Conservation (phyloP, 2,888 invertebrate genomes). For the Tetropium fuscum region DNA sequence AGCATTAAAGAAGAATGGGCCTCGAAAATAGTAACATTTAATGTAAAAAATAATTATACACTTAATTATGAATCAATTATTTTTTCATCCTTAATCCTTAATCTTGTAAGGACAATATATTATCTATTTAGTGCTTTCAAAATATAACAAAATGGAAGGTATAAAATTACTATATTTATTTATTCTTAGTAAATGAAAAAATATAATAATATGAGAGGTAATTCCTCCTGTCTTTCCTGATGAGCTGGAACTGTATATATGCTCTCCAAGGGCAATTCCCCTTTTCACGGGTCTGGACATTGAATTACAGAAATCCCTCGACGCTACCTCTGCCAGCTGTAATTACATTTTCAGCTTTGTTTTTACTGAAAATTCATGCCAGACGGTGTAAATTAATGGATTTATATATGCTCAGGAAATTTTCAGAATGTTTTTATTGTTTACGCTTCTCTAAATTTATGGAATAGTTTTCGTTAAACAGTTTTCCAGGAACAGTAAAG, state of each 20-base stretch:
- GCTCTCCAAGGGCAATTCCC: slow-evolving; percentile 30
- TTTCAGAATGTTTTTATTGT: slow-evolving; percentile 23
- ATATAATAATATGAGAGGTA: slow-evolving; percentile 1
- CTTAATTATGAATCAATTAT: too few species aligned
- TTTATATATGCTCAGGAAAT: slow-evolving; percentile 36
- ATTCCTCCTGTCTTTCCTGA: slow-evolving; percentile 7
- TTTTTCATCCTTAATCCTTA: too few species aligned
- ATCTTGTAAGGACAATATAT: too few species aligned
- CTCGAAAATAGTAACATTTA: too few species aligned
- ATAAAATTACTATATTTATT: too few species aligned
- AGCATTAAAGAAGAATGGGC: too few species aligned
- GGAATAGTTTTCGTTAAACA: slow-evolving; percentile 22
- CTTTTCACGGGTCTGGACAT: slow-evolving; percentile 32
- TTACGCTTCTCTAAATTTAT: slow-evolving; percentile 2
- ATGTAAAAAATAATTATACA: too few species aligned
- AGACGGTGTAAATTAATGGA: slow-evolving; percentile 49
- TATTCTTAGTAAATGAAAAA: too few species aligned
- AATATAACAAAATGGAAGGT: too few species aligned
- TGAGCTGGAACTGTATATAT: slow-evolving; percentile 20
- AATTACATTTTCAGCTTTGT: slow-evolving; percentile 51
- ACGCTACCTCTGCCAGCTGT: slow-evolving; percentile 42
- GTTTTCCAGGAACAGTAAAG: slow-evolving; percentile 14
- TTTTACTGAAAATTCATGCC: slow-evolving; percentile 48
- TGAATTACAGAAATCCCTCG: slow-evolving; percentile 35
- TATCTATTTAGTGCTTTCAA: too few species aligned